Evolutionary conservation across 1,140 invertebrate genomes (phyloP), one percentile per base, ranked within the genome.

Genomic region (Drosophila ironensis): DNA sequence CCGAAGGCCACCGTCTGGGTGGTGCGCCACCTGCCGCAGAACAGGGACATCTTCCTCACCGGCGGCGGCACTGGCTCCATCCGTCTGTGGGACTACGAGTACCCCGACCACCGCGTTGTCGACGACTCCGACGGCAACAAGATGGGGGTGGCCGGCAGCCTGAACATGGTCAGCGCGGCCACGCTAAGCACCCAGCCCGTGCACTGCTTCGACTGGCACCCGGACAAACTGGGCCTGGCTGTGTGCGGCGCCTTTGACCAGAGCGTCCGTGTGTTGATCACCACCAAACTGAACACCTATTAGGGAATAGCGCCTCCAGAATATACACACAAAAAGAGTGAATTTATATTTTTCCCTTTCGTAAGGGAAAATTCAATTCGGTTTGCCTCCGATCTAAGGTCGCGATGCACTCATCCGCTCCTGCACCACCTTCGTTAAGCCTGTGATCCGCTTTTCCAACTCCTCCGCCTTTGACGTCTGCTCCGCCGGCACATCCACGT

Each of bases 231-330:
- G 24, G 98, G 98, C 8, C 91, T 99, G 0, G 95, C 94, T 27
- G 94, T 98, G 2, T 97, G 96, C 81, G 96, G 96, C 2, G 93
- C 97, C 0, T 98, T 98, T 89, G 98, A 99, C 92, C 97, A 99
- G 90, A 94, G 93, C 51, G 87, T 99, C n/a, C 91, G 97, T 14
- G 93, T 98, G 3, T 87, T 98, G 27, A 95, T 98, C 42, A 94
- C 95, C 7, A 99, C 98, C 1, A 98, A 97, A 91, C 91, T 99
- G 0, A 97, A 98, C 91, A 91, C 92, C 5, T 51, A 75, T 30
- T 86, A 75, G 51, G 19, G 5, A 19, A 48, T 48, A 12, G 6
- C 41, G 94, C 95, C 6, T 99, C 98, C 1, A 98, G 97, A 91
- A 91, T 99, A 0, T 97, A 97, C 91, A 91, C 92, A n/a, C 1